phyloP scores from a whole-genome alignment of 2,113 vertebrate species.

The Phalacrocorax carbo region DNA sequence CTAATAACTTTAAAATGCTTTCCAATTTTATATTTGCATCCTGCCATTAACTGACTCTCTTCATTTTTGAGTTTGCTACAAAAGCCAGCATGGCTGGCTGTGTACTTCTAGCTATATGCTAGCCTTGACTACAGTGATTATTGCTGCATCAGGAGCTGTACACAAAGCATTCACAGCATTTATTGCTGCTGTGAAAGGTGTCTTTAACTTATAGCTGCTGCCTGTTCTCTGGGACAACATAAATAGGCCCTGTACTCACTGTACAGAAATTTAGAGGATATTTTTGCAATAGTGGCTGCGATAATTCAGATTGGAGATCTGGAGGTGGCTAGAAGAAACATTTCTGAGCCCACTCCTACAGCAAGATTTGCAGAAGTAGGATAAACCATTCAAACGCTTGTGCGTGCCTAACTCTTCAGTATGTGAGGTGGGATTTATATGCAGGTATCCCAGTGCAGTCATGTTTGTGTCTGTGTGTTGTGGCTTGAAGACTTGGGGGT shows the following conservation, averaged over 20 bases:
- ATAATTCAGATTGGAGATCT: not conserved
- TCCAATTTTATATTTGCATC: not conserved
- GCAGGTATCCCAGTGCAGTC: not conserved
- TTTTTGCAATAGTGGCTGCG: not conserved
- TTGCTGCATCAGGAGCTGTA: not conserved
- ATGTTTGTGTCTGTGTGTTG: not conserved
- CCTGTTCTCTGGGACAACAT: not conserved
- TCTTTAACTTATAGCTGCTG: not conserved
- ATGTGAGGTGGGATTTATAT: not conserved
- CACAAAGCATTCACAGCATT: not conserved
- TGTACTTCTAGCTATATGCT: not conserved
- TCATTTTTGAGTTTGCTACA: not conserved
- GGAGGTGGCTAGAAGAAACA: not conserved
- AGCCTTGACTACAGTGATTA: not conserved
- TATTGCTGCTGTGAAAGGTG: not conserved
- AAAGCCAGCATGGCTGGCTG: not conserved
- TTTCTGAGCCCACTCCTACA: not conserved
- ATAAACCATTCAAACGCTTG: not conserved
- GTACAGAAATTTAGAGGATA: not conserved
- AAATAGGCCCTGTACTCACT: not conserved
- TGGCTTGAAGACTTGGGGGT: not conserved
- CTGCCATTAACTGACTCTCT: not conserved
- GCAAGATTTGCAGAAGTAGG: not conserved
- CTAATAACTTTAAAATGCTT: not conserved
- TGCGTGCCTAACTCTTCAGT: not conserved